Evolutionary conservation across 2,797 vertebrate genomes (phyloP), one percentile per base, ranked within the genome.

Genomic region (Buceros bicornis): DNA sequence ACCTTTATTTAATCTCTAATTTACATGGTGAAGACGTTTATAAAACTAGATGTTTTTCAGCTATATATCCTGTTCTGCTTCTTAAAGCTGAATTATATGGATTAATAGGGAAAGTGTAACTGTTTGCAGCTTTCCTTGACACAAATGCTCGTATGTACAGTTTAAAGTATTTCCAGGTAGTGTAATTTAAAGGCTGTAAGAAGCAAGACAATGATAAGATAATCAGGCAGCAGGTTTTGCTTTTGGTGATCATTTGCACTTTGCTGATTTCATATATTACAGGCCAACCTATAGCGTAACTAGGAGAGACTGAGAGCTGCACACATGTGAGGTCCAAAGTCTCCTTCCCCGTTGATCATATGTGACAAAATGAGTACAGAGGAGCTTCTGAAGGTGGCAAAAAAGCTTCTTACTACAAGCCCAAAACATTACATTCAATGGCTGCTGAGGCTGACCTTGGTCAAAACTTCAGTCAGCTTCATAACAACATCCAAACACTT

Each of bases 1-100:
- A 65, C 31, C 62, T 87, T 94, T 96, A 97, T 95, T 97, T 95
- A 93, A 97, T 95, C 90, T 84, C 80, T 90, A 73, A 95, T 83
- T 95, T 93, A 93, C 84, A 51, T 92, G 62, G 60, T 89, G 87
- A 93, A 95, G 94, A 94, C 93, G 69, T 93, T 96, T 94, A 91
- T 96, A 87, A 92, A 88, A 82, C 48, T 82, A 94, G 71, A 78
- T 81, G 76, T 84, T 91, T 90, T 89, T 96, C 82, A 93, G 73
- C 72, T 91, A 88, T 74, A 86, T 95, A 94, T 92, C 83, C 89
- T 58, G 60, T 95, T 96, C 74, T 81, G 50, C 76, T 95, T 93
- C 67, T 87, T 91, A 77, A 91, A 95, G 89, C 91, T 90, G 62
- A 72, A 56, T 70, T 84, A 66, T 87, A 62, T 66, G 48, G 40